Evolutionary conservation across 2,888 invertebrate genomes (phyloP), one percentile per base, ranked within the genome.

Genomic region (Dichetophora obliterata): DNA sequence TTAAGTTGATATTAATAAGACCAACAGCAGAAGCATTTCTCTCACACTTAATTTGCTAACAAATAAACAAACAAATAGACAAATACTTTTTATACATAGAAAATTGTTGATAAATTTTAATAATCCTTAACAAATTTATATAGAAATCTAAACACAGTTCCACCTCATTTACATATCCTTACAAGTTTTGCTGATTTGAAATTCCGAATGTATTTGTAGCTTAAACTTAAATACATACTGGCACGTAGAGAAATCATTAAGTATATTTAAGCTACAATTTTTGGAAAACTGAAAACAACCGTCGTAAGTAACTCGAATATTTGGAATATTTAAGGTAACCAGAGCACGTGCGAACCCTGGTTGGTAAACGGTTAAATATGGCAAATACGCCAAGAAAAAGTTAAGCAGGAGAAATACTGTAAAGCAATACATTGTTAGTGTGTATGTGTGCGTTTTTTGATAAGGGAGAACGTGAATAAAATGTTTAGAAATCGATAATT

Each of bases 291-390:
- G 3, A 50, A 68, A 68, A 68, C 24, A 5, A 68, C 50, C 16
- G 24, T 68, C 16, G 6, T 5, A 48, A 37, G 43, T 3, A 43
- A 68, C 24, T 48, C 66, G 22, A 19, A 14, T 37, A 48, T 66
- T 66, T 66, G 6, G 14, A 19, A 14, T 37, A 66, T 66, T 66
- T 66, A 34, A 34, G 24, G 66, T 34, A 66, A 43, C 48, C 22
- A 66, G 37, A 43, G 22, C 43, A 66, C 66, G 66, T 66, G 43
- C 66, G 31, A 4, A 4, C 66, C 31, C 31, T 22, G 6, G 8
- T 14, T 22, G 37, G 59, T 27, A 22, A 22, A 11, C 24, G 24
- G 16, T 59, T 59, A 8, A 59, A 59, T 24, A 27, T 59, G 2
- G 24, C 22, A 11, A 11, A 19, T 27, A 24, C n/a, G 16, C 59